Conservation (phyloP, 2,888 invertebrate genomes). For the Tuta absoluta region DNA sequence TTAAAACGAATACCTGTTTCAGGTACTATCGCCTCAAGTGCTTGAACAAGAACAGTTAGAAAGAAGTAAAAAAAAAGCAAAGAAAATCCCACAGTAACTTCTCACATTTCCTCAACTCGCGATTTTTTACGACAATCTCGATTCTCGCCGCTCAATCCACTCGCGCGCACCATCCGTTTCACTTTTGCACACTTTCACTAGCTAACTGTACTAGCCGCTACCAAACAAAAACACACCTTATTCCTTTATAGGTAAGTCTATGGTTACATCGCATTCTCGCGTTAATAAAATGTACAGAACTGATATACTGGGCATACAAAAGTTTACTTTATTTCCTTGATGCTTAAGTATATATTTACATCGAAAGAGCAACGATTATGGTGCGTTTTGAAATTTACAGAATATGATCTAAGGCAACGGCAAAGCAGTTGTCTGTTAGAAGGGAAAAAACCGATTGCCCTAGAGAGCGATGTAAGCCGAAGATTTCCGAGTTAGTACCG, state of each 20-base stretch:
- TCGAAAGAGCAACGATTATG: not conserved
- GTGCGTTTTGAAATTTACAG: not conserved
- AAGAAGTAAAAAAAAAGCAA: slow-evolving; percentile 25
- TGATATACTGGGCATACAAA: not conserved
- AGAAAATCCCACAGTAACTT: slow-evolving; percentile 46
- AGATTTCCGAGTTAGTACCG: slow-evolving; percentile 42
- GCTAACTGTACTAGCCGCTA: slow-evolving; percentile 60
- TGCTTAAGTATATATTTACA: not conserved
- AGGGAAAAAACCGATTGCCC: slow-evolving; percentile 39
- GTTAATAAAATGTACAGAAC: too few relatives aligned
- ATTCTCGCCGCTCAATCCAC: slow-evolving; percentile 61
- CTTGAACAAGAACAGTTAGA: slow-evolving; percentile 3
- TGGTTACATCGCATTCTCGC: not conserved
- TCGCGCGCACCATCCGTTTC: slow-evolving; percentile 71
- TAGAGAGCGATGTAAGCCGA: slow-evolving; percentile 41
- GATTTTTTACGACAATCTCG: slow-evolving; percentile 67
- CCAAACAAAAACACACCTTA: not conserved
- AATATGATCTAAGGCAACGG: slow-evolving; percentile 25
- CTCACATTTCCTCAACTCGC: slow-evolving; percentile 60
- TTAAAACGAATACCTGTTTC: too few relatives aligned
- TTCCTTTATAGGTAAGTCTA: not conserved
- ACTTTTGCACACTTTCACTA: slow-evolving; percentile 79
- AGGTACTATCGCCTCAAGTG: not conserved
- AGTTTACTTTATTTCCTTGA: not conserved
- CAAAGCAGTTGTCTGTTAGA: slow-evolving; percentile 40